phyloP scores from a whole-genome alignment of 2,888 invertebrate genomes.

The Plusia festucae region DNA sequence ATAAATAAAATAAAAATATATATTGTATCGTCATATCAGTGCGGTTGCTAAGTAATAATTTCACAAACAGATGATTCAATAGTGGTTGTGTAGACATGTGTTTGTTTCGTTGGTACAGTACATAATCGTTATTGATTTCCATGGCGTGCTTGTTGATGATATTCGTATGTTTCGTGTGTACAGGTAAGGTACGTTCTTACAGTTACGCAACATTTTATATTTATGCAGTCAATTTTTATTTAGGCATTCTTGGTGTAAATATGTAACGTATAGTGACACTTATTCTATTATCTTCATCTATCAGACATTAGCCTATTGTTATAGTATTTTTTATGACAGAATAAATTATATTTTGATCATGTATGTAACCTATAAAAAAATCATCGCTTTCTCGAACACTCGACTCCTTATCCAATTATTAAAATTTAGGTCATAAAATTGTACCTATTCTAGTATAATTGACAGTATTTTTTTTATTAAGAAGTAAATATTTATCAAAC shows the following conservation, averaged over 20 bases:
- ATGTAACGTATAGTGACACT: slow-evolving; percentile 42
- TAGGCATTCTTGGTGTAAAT: slow-evolving; percentile 56
- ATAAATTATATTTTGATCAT: slow-evolving; percentile 15
- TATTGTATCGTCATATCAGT: slow-evolving; percentile 51
- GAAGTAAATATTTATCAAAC: background rate
- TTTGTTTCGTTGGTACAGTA: slow-evolving; percentile 56
- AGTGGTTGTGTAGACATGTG: slow-evolving; percentile 50
- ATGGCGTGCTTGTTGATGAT: slow-evolving; percentile 69
- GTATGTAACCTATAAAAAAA: slow-evolving; percentile 1
- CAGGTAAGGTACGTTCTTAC: slow-evolving; percentile 38
- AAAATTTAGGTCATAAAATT: background rate
- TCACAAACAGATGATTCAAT: slow-evolving; percentile 49
- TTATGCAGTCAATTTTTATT: slow-evolving; percentile 36
- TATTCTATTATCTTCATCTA: slow-evolving; percentile 45
- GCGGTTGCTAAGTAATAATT: slow-evolving; percentile 55
- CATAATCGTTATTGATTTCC: slow-evolving; percentile 66
- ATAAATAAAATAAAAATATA: slow-evolving; percentile 35
- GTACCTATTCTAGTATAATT: too few relatives aligned
- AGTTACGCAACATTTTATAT: slow-evolving; percentile 55
- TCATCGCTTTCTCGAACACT: background rate
- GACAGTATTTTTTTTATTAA: background rate
- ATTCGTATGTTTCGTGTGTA: slow-evolving; percentile 63
- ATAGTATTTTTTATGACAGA: background rate
- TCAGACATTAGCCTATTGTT: slow-evolving; percentile 5
- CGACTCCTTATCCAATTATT: background rate